These are phyloP conservation scores for Caenorhabditis wallacei DNA, from an alignment of 2,888 invertebrate genomes.

Conservation along the genomic window DNA sequence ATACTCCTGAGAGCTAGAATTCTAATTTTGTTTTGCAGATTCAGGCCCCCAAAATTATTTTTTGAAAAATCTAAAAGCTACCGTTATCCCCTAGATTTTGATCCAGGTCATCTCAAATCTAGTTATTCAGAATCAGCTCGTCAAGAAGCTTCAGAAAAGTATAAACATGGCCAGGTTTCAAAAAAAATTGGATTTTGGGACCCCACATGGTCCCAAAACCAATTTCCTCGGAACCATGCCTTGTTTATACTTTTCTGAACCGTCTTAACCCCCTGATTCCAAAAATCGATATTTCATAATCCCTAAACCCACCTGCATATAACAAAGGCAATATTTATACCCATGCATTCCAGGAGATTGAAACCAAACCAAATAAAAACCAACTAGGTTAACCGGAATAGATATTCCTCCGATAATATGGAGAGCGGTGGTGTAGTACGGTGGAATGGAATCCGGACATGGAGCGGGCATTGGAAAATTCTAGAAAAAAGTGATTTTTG, in stretches of 20 bases:
- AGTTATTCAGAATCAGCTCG: too few species aligned
- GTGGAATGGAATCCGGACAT: slow-evolving; percentile 17
- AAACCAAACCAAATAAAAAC: slow-evolving; percentile 28
- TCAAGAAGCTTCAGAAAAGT: too few species aligned
- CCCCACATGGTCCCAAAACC: too few species aligned
- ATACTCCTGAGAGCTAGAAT: not conserved
- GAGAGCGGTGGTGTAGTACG: slow-evolving; percentile 18
- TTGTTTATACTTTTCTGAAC: too few species aligned
- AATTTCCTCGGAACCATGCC: not conserved
- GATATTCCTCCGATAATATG: slow-evolving; percentile 16
- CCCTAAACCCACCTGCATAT: slow-evolving; percentile 33
- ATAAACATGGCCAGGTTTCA: too few species aligned
- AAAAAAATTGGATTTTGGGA: too few species aligned
- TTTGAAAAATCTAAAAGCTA: too few species aligned
- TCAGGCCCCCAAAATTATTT: too few species aligned
- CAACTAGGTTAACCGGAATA: slow-evolving; percentile 7
- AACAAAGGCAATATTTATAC: slow-evolving; percentile 43
- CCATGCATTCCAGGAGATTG: slow-evolving; percentile 34
- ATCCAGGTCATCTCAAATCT: too few species aligned
- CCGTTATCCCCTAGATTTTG: too few species aligned
- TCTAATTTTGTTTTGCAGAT: not conserved
- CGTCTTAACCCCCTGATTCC: not conserved
- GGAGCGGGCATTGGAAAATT: slow-evolving; percentile 8
- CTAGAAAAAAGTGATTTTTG: too few species aligned
- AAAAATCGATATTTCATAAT: too few species aligned